Conservation (phyloP, 2,888 invertebrate species). For the Acanthosepion esculentum region DNA sequence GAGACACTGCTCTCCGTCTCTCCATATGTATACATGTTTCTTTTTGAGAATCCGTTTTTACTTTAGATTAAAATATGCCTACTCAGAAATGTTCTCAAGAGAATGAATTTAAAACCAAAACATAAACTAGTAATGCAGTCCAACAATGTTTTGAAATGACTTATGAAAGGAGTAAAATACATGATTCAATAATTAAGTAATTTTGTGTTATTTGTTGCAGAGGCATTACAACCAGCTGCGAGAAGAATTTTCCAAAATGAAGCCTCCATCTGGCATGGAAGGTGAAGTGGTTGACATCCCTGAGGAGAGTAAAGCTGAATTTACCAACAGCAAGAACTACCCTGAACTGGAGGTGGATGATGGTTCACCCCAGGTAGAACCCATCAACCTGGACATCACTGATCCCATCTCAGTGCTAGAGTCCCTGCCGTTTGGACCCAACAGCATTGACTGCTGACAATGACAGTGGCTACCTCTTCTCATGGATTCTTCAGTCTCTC, state of each 20-base stretch:
- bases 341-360: conserved; percentile 55
- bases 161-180: no score
- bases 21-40: no score
- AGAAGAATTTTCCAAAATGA: conserved; percentile 88
- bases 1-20: no score
- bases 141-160: no score
- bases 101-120: no score
- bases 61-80: no score
- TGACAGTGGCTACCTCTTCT: conserved; percentile 35
- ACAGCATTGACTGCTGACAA: conserved; percentile 48
- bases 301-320: conserved; percentile 51
- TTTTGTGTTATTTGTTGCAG: conserved; percentile 76
- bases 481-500: conserved; percentile 13
- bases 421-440: conserved; percentile 48
- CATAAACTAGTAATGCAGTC: no score
- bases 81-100: no score
- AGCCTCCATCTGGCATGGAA: conserved; percentile 79
- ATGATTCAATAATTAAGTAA: not conserved
- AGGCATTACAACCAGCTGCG: conserved; percentile 88
- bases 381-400: conserved; percentile 45
- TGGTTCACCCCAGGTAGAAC: not conserved
- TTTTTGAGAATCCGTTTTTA: no score
- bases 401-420: conserved; percentile 46
- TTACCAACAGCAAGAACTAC: conserved; percentile 63
- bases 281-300: conserved; percentile 55